Percentiles rank a stretch among this genome's conserved stretches.
These are phyloP conservation scores for Neodiprion virginianus DNA, from an alignment of 1,140 invertebrate species.

Conservation along the genomic window DNA sequence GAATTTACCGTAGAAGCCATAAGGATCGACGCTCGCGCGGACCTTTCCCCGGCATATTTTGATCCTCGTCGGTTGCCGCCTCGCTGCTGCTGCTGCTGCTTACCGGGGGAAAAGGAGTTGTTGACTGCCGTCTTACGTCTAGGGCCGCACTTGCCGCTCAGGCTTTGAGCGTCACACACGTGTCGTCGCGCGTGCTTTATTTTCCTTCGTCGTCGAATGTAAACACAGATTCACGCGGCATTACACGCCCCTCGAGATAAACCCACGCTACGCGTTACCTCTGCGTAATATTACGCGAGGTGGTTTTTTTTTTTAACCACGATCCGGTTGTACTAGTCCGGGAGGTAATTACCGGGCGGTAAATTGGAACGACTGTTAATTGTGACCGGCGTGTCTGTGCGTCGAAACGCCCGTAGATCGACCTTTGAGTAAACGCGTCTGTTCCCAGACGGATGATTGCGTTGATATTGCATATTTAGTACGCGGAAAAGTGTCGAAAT, in stretches of 20 bases:
- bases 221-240: background rate
- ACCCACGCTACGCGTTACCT: background rate
- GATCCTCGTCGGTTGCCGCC: background rate
- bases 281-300: background rate
- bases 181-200: background rate
- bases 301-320: background rate
- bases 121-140: background rate
- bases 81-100: background rate
- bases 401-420: too few species aligned
- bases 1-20: background rate
- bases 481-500: too few species aligned
- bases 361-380: too few species aligned
- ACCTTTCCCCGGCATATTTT: conserved; percentile 2
- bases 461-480: too few species aligned
- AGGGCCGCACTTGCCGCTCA: background rate
- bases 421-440: too few species aligned
- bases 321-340: background rate
- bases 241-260: background rate
- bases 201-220: background rate
- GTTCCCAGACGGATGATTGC: too few species aligned
- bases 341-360: too few species aligned
- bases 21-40: background rate
- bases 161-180: background rate
- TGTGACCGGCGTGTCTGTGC: too few species aligned
- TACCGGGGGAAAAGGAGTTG: conserved; percentile 2